These are phyloP conservation scores for Lycia hirtaria DNA, from an alignment of 2,888 invertebrate genomes.

Conservation along the genomic window DNA sequence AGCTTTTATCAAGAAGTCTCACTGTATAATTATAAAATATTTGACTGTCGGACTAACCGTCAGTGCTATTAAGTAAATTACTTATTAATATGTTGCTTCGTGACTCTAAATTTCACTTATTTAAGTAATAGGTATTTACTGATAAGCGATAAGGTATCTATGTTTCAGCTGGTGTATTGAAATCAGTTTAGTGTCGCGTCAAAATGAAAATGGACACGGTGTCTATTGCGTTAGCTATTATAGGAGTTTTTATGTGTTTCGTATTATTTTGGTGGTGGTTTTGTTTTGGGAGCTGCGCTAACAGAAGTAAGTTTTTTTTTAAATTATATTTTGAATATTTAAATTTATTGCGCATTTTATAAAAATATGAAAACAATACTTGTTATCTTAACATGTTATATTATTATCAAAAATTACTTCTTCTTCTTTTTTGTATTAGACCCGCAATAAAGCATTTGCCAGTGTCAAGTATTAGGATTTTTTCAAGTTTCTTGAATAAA, in stretches of 20 bases:
- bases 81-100: neutral
- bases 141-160: slow-evolving; percentile 33
- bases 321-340: neutral
- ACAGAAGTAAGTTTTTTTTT: slow-evolving; percentile 61
- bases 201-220: slow-evolving; percentile 69
- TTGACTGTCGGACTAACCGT: too few relatives aligned
- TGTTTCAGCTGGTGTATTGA: neutral
- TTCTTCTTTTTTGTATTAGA: too few relatives aligned
- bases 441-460: too few relatives aligned
- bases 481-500: too few relatives aligned
- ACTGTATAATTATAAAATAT: too few relatives aligned
- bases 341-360: neutral
- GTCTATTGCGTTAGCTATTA: slow-evolving; percentile 48
- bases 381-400: too few relatives aligned
- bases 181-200: slow-evolving; percentile 8
- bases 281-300: slow-evolving; percentile 67
- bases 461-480: too few relatives aligned
- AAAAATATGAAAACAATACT: too few relatives aligned
- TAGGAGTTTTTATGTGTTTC: slow-evolving; percentile 67
- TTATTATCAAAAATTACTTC: too few relatives aligned
- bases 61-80: too few relatives aligned
- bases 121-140: slow-evolving; percentile 4
- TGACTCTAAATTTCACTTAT: slow-evolving; percentile 12
- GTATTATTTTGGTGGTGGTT: slow-evolving; percentile 73
- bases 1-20: too few relatives aligned